Evolutionary conservation across 2,113 vertebrate genomes (phyloP).

Genomic region (Reinhardtius hippoglossoides): DNA sequence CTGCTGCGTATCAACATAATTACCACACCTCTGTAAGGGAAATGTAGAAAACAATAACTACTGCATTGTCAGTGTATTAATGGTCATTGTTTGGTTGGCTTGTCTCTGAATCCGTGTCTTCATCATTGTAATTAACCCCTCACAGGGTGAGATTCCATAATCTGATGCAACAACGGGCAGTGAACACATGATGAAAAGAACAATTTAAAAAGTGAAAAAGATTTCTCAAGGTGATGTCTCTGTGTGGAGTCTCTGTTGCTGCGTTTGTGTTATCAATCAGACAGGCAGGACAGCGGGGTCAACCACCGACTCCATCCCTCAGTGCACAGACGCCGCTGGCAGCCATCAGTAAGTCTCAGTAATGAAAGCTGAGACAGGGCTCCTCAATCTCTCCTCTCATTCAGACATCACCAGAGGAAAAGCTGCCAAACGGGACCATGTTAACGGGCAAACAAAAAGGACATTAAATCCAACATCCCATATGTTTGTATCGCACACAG

Average conservation of each 20-base stretch:
- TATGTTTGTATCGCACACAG: constrained; percentile 16
- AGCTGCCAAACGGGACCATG: constrained; percentile 23
- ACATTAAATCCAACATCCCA: constrained; percentile 25
- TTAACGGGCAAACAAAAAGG: constrained; percentile 51
- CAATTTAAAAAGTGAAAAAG: neutral
- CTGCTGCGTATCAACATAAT: constrained; percentile 4
- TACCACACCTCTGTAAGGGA: constrained; percentile 2
- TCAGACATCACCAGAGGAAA: constrained; percentile 52
- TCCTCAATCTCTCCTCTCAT: constrained; percentile 47
- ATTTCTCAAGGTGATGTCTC: neutral
- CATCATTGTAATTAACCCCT: neutral
- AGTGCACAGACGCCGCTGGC: constrained; percentile 40
- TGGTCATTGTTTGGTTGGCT: neutral
- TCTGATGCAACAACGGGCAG: neutral
- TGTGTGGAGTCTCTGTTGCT: neutral
- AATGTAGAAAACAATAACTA: constrained; percentile 4
- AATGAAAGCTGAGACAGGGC: constrained; percentile 58
- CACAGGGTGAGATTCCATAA: neutral
- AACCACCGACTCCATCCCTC: constrained; percentile 41
- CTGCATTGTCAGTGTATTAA: neutral
- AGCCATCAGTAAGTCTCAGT: constrained; percentile 53
- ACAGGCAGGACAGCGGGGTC: neutral
- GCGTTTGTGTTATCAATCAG: constrained; percentile 32
- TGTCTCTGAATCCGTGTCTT: neutral
- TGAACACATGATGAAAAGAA: neutral